Evolutionary conservation across 2,888 invertebrate genomes (phyloP), one percentile per base, ranked within the genome.

Genomic region (Eupithecia pulchellata): DNA sequence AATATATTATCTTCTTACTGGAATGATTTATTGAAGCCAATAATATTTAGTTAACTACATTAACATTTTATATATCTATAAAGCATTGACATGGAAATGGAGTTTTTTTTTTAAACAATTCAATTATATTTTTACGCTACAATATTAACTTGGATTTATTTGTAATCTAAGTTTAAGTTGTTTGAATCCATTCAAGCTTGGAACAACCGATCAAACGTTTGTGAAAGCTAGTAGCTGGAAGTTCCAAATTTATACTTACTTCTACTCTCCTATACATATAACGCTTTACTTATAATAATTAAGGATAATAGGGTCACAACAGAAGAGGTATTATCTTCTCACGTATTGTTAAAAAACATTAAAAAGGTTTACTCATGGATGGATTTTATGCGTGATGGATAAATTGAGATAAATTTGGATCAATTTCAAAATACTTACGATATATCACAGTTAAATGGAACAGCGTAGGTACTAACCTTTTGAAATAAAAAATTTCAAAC

Each of bases 201-300:
- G n/a, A n/a, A n/a, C n/a, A n/a, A n/a, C n/a, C n/a, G n/a, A n/a
- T n/a, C n/a, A n/a, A n/a, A n/a, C n/a, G n/a, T n/a, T n/a, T n/a
- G n/a, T n/a, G n/a, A n/a, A n/a, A n/a, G n/a, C n/a, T n/a, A n/a
- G n/a, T n/a, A n/a, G n/a, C n/a, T n/a, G n/a, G n/a, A n/a, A n/a
- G n/a, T n/a, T n/a, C n/a, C 61, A 66, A 72, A 68, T 72, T 55
- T 62, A 72, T 29, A 29, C 34, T 30, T 20, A 47, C 47, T 5
- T n/a, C 25, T 60, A 32, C 58, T 30, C 20, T 11, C n/a, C 58
- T 58, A n/a, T n/a, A n/a, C n/a, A n/a, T 58, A 30, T n/a, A n/a
- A 8, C 14, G 27, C 29, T 57, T 57, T 29, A 29, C 57, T 29
- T 17, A 57, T 29, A 27, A 14, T 27, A 47, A 42, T 42, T 42